phyloP scores from a whole-genome alignment of 2,113 vertebrate genomes.

The Pterocles burchelli region DNA sequence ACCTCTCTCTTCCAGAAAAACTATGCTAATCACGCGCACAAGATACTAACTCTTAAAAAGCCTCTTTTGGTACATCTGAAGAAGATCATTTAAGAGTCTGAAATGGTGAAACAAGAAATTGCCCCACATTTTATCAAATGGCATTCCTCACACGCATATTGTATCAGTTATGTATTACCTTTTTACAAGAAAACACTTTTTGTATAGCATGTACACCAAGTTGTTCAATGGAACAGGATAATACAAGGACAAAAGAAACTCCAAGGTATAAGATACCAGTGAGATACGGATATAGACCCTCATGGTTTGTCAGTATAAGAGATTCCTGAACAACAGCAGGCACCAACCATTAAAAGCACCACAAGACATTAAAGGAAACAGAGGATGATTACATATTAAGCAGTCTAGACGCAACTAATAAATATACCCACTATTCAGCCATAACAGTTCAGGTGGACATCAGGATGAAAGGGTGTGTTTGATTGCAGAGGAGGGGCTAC shows the following conservation, averaged over 20 bases:
- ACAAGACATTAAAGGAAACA: not conserved
- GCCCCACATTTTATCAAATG: not conserved
- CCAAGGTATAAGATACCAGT: not conserved
- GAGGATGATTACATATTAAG: not conserved
- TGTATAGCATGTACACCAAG: not conserved
- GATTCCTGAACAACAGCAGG: not conserved
- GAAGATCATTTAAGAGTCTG: not conserved
- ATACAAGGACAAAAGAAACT: not conserved
- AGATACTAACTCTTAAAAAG: not conserved
- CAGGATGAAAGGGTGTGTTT: not conserved
- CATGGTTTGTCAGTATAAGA: not conserved
- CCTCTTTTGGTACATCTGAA: not conserved
- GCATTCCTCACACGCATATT: not conserved
- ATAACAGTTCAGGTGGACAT: not conserved
- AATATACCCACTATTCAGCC: not conserved
- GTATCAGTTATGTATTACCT: not conserved
- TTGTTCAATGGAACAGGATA: not conserved
- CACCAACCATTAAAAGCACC: not conserved
- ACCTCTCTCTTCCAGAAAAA: not conserved
- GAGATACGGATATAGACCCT: not conserved
- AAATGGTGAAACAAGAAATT: not conserved
- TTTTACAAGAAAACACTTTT: not conserved
- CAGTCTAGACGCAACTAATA: not conserved
- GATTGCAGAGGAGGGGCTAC: not conserved
- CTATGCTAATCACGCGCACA: not conserved